These are phyloP conservation scores for Drosophila melanica DNA, from an alignment of 1,140 invertebrate genomes.

Conservation along the genomic window DNA sequence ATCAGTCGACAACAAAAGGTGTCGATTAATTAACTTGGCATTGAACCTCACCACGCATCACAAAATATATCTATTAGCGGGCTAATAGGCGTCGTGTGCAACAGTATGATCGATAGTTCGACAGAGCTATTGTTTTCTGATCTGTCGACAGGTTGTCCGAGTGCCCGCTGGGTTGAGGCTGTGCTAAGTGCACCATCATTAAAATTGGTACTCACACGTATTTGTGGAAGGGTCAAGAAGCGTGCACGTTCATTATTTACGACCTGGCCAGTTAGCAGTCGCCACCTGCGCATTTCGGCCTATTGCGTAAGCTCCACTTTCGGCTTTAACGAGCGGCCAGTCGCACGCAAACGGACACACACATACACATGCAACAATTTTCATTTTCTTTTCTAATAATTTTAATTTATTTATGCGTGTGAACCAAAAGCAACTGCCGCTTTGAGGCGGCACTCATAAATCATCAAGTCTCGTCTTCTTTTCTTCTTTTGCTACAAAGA, in stretches of 20 bases:
- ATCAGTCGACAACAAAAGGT: constrained; percentile 38
- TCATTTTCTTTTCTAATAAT: constrained; percentile 54
- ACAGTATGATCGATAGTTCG: constrained; percentile 12
- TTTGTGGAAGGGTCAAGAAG: constrained; percentile 20
- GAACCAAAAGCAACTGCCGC: constrained; percentile 43
- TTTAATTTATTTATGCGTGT: constrained; percentile 73
- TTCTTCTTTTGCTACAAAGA: constrained; percentile 28
- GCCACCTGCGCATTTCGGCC: constrained; percentile 15
- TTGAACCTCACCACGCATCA: constrained; percentile 64
- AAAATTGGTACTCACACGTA: constrained; percentile 28
- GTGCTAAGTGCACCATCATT: constrained; percentile 22
- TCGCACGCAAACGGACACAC: constrained; percentile 54
- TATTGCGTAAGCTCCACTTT: constrained; percentile 55
- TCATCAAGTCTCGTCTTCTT: constrained; percentile 37
- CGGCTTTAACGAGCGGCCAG: constrained; percentile 13
- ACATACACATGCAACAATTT: constrained; percentile 19
- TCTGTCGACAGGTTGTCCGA: constrained; percentile 14
- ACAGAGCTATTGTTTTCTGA: background rate
- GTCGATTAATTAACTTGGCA: constrained; percentile 69
- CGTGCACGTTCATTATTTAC: constrained; percentile 26
- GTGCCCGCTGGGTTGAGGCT: background rate
- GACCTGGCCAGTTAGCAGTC: constrained; percentile 15
- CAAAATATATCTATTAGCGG: constrained; percentile 48
- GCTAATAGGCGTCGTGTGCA: constrained; percentile 44
- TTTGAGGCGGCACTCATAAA: constrained; percentile 48